phyloP scores from a whole-genome alignment of 2,113 vertebrate genomes.

The Cyanoramphus novaezelandiae region DNA sequence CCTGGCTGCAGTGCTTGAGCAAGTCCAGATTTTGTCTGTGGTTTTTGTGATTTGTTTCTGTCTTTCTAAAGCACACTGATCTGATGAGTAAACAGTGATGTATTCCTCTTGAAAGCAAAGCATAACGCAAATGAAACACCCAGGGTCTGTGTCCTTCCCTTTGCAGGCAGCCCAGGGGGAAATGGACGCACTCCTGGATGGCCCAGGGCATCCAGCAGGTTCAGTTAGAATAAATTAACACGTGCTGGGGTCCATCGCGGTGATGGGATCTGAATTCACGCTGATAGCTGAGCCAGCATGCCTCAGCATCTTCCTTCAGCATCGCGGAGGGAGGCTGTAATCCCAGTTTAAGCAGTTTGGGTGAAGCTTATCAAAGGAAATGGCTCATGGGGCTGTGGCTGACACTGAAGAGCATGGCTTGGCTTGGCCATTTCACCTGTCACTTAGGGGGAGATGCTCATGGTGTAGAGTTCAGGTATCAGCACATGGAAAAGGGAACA shows the following conservation, averaged over 20 bases:
- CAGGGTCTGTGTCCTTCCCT: neutral
- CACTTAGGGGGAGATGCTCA: accelerated
- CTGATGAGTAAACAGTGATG: accelerated
- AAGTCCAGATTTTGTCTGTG: neutral
- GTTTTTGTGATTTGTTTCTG: neutral
- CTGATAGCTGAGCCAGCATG: neutral
- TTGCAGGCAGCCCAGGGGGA: neutral
- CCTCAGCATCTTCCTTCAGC: neutral
- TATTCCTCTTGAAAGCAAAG: neutral
- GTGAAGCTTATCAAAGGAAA: neutral
- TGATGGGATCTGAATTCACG: accelerated
- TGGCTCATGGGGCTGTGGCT: neutral
- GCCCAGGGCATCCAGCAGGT: neutral
- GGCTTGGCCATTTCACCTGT: neutral
- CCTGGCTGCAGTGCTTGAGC: neutral
- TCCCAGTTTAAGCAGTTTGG: neutral
- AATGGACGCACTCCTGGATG: accelerated
- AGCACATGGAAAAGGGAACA: neutral
- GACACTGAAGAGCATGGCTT: accelerated
- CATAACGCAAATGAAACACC: neutral
- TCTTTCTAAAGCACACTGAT: neutral
- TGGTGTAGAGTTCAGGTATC: neutral
- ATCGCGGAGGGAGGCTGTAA: neutral
- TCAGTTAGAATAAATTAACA: neutral
- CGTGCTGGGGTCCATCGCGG: accelerated